phyloP scores from a whole-genome alignment of 2,888 invertebrate species.

The Ichneumoninae sp. region DNA sequence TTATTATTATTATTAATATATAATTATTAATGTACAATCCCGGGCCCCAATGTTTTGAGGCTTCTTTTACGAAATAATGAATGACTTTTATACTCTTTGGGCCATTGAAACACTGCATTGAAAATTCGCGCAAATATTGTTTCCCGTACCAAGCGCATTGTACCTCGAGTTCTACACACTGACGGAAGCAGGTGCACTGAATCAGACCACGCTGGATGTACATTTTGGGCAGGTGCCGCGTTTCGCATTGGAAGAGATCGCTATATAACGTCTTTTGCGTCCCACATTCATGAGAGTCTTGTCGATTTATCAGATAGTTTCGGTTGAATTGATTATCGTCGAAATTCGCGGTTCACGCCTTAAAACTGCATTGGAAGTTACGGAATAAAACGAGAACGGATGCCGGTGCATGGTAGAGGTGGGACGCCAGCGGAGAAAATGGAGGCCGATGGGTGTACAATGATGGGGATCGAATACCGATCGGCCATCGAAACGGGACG shows the following conservation, averaged over 20 bases:
- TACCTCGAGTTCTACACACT: conserved; percentile 48
- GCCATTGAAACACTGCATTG: background rate
- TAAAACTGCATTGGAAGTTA: background rate
- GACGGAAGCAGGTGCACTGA: conserved; percentile 76
- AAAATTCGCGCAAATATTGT: conserved; percentile 42
- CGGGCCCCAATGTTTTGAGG: conserved; percentile 1
- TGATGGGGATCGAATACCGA: conserved; percentile 73
- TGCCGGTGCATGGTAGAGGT: background rate
- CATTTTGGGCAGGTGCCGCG: conserved; percentile 77
- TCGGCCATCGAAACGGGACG: conserved; percentile 80
- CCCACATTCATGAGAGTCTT: background rate
- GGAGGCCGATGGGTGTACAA: conserved; percentile 17
- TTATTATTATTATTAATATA: too few relatives aligned
- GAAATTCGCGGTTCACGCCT: background rate
- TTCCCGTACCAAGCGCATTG: conserved; percentile 1
- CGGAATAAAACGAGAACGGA: background rate
- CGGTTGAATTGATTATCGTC: conserved; percentile 14
- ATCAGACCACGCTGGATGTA: conserved; percentile 69
- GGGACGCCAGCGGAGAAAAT: conserved; percentile 24
- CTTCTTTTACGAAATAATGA: background rate
- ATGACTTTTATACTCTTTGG: background rate
- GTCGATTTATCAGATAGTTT: conserved; percentile 22
- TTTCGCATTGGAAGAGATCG: conserved; percentile 58
- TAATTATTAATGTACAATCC: too few relatives aligned
- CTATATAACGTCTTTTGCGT: conserved; percentile 5